Base-by-base conservation (phyloP, 2,888 invertebrate genomes). In the Dolichopus griseipennis region DNA sequence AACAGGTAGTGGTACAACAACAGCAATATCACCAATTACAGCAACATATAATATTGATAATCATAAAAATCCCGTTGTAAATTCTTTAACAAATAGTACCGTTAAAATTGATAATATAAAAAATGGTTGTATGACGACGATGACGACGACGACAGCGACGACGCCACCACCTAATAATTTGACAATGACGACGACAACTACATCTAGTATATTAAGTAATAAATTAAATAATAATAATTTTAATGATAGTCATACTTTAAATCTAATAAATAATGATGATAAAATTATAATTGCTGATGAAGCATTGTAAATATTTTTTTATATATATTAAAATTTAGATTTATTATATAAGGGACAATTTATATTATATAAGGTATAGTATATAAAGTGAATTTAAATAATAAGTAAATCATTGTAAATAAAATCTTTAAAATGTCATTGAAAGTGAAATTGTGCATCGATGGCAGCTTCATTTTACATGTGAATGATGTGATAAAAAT, bases 141-240 rank as follows among this genome's bases (percentile, higher is more conserved):
- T 68, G 62, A 66, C 73, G 67, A 69, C 73, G 67, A 71, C 71
- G 68, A 68, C 64, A 67, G 66, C 68, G 67, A 72, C 41, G 65
- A 63, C n/a, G n/a, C n/a, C n/a, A 5, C 27, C 27, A 27, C 27
- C 27, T 27, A 27, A 27, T 27, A 27, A 27, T 27, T 2, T 27
- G 27, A 27, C 27, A 27, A 27, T 27, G 2, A 27, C 65, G 5
- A 65, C 65, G 2, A 66, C 67, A 52, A 71, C 69, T n/a, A 69
- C 69, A 33, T 68, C 69, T 43, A 71, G 68, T 68, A 66, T 68
- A 52, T 71, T 69, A 68, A 68, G 68, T 62, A 71, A 70, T 67
- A 71, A 71, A 69, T 74, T 69, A 70, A 71, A 68, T 72, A 71
- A 67, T 68, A 72, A 68, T 72, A 64, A 33, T 33, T 64, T 27